Evolutionary conservation across 2,888 invertebrate genomes (phyloP).

Genomic region (Yponomeuta plumbellus): DNA sequence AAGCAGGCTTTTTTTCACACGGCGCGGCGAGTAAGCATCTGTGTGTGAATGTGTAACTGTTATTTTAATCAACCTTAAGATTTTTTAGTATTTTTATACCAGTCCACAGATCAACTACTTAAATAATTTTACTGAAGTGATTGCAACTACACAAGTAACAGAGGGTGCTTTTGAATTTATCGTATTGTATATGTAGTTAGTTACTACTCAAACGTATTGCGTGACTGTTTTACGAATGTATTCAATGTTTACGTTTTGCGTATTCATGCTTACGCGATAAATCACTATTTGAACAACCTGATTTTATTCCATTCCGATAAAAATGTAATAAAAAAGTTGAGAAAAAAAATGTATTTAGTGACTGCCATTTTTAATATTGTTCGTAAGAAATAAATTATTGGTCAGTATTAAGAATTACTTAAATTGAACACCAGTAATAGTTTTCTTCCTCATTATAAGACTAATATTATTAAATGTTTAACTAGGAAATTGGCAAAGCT

Average conservation of each 20-base stretch:
- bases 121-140: background rate
- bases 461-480: constrained; percentile 1
- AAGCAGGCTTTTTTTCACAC: too few relatives aligned
- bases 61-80: too few relatives aligned
- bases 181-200: background rate
- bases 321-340: background rate
- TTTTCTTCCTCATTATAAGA: background rate
- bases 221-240: background rate
- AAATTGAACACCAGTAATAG: background rate
- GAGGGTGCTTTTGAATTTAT: background rate
- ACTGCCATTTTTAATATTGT: background rate
- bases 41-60: too few relatives aligned
- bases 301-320: constrained; percentile 4
- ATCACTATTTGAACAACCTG: background rate
- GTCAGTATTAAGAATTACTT: constrained; percentile 2
- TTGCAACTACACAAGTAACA: background rate
- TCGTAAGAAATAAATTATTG: background rate
- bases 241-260: too few relatives aligned
- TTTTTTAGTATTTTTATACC: background rate
- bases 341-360: background rate
- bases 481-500: background rate
- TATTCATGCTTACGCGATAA: background rate
- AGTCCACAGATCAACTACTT: background rate
- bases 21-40: too few relatives aligned
- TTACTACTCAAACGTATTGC: background rate